Evolutionary conservation across 2,888 invertebrate species (phyloP), one percentile per base, ranked within the genome.

Genomic region (Drosophila sordidapex): DNA sequence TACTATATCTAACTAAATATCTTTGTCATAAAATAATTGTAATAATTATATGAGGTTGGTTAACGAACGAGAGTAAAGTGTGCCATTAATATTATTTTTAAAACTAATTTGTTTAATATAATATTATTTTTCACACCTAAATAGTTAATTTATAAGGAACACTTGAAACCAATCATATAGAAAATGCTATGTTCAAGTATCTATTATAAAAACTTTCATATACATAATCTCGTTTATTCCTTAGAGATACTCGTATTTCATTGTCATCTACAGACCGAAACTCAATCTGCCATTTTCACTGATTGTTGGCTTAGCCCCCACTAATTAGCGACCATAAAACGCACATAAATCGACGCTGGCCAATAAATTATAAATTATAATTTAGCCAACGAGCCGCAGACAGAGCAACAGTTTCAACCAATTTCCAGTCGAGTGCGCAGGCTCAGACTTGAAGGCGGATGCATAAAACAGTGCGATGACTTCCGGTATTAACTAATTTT

Each of bases 401-500:
- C 69, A 61, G 69, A 74, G 85, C 88, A 85, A 85, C 85, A 87
- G 85, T 89, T 89, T 80, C 72, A 82, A 70, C 74, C 70, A 87
- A 73, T 80, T 89, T 85, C 74, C 85, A 89, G 63, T 69, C 72
- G 85, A 87, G 52, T 85, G 85, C 85, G 87, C 89, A 85, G 89
- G 69, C 70, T 66, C 79, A 65, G 77, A 73, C 77, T 79, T 80
- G 62, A 81, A 81, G 79, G 81, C 91, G 89, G 91, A 89, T 88
- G 90, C 84, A 91, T 81, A 75, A 74, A 88, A 83, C 85, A 90
- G 83, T 89, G 89, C 86, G 81, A 90, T 87, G 90, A 90, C 90
- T 88, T 90, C 89, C 89, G 91, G 88, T 84, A 84, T 90, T 90
- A 83, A 90, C 90, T 90, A 87, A 87, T 89, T 89, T 70, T 59